Percentiles rank a stretch among this genome's conserved stretches.
These are phyloP conservation scores for Caiman crocodilus DNA, from an alignment of 2,797 vertebrate species.

Conservation along the genomic window DNA sequence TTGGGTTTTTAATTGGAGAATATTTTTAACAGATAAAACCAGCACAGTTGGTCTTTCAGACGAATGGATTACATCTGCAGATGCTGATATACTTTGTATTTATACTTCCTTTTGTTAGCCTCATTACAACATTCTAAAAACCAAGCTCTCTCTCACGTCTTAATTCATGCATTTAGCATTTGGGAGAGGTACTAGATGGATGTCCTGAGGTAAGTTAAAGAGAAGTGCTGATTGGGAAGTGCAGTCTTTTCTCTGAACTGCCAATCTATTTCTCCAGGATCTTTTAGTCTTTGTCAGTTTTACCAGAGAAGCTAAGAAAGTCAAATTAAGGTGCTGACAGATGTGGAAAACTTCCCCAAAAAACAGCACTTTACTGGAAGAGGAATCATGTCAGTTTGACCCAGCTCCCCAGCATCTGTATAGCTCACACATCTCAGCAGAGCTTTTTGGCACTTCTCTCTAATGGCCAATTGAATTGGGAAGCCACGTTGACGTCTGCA, in stretches of 20 bases:
- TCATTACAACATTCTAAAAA: neutral
- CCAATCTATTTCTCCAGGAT: neutral
- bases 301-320: no score
- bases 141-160: neutral
- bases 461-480: no score
- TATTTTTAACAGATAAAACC: no score
- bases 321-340: no score
- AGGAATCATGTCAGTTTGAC: no score
- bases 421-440: no score
- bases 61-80: conserved; percentile 38
- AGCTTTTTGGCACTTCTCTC: no score
- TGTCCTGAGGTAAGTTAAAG: neutral
- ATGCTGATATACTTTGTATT: conserved; percentile 24
- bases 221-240: neutral
- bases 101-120: conserved; percentile 10
- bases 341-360: no score
- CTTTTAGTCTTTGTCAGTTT: neutral
- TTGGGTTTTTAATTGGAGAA: no score
- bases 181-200: conserved; percentile 16
- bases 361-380: no score
- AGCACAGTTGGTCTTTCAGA: neutral
- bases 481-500: no score
- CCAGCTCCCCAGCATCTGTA: no score
- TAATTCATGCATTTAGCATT: conserved; percentile 31
- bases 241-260: neutral